Base-by-base conservation (phyloP, 1,140 invertebrate species). In the Drosophila neocordata region DNA sequence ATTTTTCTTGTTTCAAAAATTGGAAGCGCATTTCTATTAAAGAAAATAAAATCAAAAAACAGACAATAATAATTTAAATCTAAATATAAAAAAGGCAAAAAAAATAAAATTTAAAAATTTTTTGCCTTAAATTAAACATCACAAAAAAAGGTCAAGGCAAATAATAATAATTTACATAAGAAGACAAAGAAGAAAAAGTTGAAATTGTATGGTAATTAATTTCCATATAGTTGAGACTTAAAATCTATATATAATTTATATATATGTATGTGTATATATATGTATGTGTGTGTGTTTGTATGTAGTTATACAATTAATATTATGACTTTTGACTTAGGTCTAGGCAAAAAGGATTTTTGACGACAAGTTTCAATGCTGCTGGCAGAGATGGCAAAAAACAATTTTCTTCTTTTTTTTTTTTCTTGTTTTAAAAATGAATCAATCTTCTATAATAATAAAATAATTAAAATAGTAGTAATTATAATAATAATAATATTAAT, bases 281-380 rank as follows among this genome's bases (percentile, higher is more conserved):
- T 59, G 24, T 74, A 55, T 51, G 24, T 24, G 24, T 24, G 24
- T 24, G 5, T 31, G 27, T 31, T 56, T 69, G 75, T 78, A 62
- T 66, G 59, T 75, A 66, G 59, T 57, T 69, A 37, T 35, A 73
- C 53, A 41, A 73, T 73, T 81, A 77, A 81, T 65, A 87, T 77
- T 88, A 87, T 87, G 83, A 88, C 83, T 87, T 73, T 56, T 77
- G 79, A 83, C 82, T 87, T 88, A 87, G 75, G 64, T 18, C 74
- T 82, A 87, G 53, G 63, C 77, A 81, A 84, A 85, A 62, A 73
- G 73, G 70, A 37, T 53, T 69, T 61, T 73, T 44, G 41, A 48
- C 41, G 41, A 48, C 41, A 48, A 48, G 41, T 48, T 48, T 48
- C 41, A 52, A 72, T 80, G 81, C 77, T 84, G 74, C 79, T 85